A percentile compares a stretch with the other conserved stretches of the same genome.
phyloP scores from a whole-genome alignment of 2,888 invertebrate genomes.

The Timandra comae region DNA sequence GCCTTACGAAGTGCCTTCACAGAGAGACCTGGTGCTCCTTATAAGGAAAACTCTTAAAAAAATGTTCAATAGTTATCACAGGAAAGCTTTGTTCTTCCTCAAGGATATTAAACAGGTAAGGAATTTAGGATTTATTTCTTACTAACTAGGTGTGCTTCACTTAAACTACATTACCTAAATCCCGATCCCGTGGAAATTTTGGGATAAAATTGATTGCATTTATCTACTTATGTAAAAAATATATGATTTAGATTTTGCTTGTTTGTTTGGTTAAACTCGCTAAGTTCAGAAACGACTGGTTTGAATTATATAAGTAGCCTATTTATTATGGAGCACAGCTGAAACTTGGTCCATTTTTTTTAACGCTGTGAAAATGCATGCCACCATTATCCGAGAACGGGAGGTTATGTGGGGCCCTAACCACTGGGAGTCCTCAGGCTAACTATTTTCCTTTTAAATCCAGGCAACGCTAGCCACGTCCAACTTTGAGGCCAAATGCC shows the following conservation, averaged over 20 bases:
- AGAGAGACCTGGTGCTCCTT: constrained; percentile 40
- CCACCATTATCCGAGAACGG: too few species aligned
- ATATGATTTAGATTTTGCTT: too few species aligned
- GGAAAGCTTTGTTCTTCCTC: constrained; percentile 40
- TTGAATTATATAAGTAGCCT: neutral
- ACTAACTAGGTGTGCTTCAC: too few species aligned
- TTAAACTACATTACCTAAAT: too few species aligned
- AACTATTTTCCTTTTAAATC: neutral
- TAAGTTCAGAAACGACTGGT: too few species aligned
- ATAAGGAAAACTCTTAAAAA: constrained; percentile 32
- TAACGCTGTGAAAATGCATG: neutral
- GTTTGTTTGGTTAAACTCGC: too few species aligned
- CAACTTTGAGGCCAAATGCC: constrained; percentile 32
- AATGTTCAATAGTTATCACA: constrained; percentile 39
- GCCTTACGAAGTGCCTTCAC: constrained; percentile 50
- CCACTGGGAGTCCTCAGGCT: neutral
- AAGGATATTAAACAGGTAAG: constrained; percentile 49
- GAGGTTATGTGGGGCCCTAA: too few species aligned
- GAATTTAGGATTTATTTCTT: neutral
- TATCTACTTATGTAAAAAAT: too few species aligned
- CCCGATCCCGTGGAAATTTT: too few species aligned
- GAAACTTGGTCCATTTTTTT: neutral
- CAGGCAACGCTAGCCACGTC: constrained; percentile 43
- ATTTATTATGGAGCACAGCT: neutral
- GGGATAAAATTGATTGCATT: too few species aligned